Evolutionary conservation across 2,797 vertebrate species (phyloP), one percentile per base, ranked within the genome.

Genomic region (Bufotes viridis): DNA sequence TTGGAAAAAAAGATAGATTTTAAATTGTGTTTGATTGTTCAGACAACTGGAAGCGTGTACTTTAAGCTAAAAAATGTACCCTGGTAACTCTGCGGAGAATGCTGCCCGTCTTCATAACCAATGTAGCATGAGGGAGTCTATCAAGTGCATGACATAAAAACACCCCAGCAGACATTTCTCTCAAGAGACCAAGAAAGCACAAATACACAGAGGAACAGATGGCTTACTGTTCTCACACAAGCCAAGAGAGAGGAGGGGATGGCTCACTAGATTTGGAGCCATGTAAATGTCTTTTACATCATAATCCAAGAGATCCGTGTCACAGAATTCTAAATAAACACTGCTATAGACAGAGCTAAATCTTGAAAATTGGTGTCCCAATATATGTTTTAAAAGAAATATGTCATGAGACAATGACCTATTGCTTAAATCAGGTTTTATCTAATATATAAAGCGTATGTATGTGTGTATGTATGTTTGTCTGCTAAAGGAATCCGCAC

Each of bases 121-220:
- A 42, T 87, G 86, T 53, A 87, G 86, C 81, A 84, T 88, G 87
- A 84, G 63, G 75, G 67, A 84, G 81, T 79, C 63, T 88, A 84
- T 88, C 74, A 87, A 83, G 65, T 83, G 87, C 81, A 87, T 87
- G 87, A 61, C 81, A 83, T 82, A 57, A 87, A 42, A 87, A 67
- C 63, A 69, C 84, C 87, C 87, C 81, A 78, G 17, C 22, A 88
- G 87, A 84, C 75, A 78, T 22, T 70, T 61, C 57, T 84, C 81
- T 84, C 87, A 29, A 70, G 87, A 67, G 87, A 79, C 74, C 49
- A 57, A 24, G 51, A 74, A 79, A 72, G 74, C 53, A 55, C 55
- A 78, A 88, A 88, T 79, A 78, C 87, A 84, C 75, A 76, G 74
- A 78, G 75, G 75, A 84, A 61, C 87, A 88, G 87, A 88, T 88